phyloP scores from a whole-genome alignment of 1,140 invertebrate species.

The Stegodyphus dumicola region DNA sequence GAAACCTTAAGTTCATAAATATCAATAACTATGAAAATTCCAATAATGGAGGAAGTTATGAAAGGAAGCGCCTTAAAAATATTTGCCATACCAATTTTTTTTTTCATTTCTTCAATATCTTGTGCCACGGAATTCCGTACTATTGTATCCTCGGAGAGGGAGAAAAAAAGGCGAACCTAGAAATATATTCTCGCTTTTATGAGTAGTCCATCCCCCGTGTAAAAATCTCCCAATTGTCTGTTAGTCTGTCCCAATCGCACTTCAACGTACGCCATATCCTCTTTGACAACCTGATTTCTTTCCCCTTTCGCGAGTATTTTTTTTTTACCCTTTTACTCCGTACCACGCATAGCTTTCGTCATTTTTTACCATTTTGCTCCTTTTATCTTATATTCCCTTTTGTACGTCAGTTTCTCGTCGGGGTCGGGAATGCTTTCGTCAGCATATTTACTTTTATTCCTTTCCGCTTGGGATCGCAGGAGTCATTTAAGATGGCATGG shows the following conservation, averaged over 20 bases:
- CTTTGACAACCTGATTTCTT: conserved; percentile 49
- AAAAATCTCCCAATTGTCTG: conserved; percentile 29
- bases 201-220: conserved; percentile 9
- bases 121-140: no score
- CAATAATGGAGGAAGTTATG: no score
- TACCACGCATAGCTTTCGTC: conserved; percentile 12
- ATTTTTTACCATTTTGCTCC: conserved; percentile 44
- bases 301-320: neutral
- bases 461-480: conserved; percentile 6
- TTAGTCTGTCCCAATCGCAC: conserved; percentile 32
- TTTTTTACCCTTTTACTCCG: conserved; percentile 27
- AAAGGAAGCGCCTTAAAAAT: no score
- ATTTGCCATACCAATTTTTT: no score
- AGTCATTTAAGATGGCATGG: conserved; percentile 32
- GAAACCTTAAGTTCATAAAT: no score
- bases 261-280: conserved; percentile 10
- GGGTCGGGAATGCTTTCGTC: conserved; percentile 31
- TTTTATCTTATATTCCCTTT: conserved; percentile 48
- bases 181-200: conserved; percentile 28
- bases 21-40: no score
- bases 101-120: no score
- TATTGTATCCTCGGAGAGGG: no score
- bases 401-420: conserved; percentile 18
- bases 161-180: conserved; percentile 26
- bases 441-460: conserved; percentile 49